Evolutionary conservation across 2,113 vertebrate genomes (phyloP), one percentile per base, ranked within the genome.

Genomic region (Hylia prasina): DNA sequence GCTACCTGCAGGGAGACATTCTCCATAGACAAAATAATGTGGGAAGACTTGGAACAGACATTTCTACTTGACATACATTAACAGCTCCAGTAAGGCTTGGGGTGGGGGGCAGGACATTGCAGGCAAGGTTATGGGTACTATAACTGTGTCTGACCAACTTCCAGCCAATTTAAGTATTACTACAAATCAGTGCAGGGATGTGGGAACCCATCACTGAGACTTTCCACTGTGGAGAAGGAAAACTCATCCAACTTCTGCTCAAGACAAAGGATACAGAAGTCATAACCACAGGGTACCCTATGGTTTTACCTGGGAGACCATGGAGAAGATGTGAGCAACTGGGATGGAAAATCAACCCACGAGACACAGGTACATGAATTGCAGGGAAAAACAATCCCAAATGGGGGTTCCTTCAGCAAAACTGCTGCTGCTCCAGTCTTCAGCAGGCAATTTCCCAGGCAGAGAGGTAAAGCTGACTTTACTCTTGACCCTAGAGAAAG

Each of bases 91-190:
- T 10, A 81, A 72, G 37, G 30, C 60, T 42, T 19, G 3, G 5
- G 15, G 7, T 1, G 1, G 23, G 5, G 3, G 4, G 2, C 21
- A 72, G n/a, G 31, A 31, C 12, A 35, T 2, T 12, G 48, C 50
- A 81, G 39, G 14, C 45, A 64, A 64, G 40, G 33, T 61, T 30
- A 42, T 30, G 51, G 7, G 9, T 48, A 63, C 6, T 20, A 1
- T 15, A 87, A 48, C 27, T 2, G 0, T 47, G 17, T 48, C 68
- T 42, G 17, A 82, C 13, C 33, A 60, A 27, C 16, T 82, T 79
- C 21, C 23, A 60, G n/a, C 21, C 8, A 25, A 44, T 44, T 35
- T 31, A 72, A 77, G 9, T 28, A 81, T 33, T 57, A 68, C 15
- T 44, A 25, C 5, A 54, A 86, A 57, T n/a, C 19, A 56, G 56